Percentiles rank a stretch among this genome's conserved stretches.
Conservation (phyloP, 2,888 invertebrate genomes). For the Didymodactylos carnosus region DNA sequence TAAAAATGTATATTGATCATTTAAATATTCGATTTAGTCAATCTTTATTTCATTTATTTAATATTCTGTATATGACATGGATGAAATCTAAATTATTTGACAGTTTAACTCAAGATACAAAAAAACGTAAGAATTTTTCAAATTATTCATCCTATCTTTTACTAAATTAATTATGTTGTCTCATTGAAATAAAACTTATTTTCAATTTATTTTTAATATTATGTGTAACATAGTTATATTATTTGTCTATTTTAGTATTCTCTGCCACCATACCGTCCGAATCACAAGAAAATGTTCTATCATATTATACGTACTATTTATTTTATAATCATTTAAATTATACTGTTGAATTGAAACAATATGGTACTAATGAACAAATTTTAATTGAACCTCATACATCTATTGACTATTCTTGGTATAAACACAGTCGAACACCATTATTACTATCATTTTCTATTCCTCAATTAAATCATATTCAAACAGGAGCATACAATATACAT, state of each 20-base stretch:
- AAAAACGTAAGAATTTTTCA: too few species aligned
- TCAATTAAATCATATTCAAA: neutral
- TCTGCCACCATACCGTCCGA: too few species aligned
- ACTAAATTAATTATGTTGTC: too few species aligned
- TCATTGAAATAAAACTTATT: too few species aligned
- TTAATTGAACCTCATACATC: neutral
- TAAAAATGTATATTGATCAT: neutral
- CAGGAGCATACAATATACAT: neutral
- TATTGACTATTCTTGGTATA: neutral
- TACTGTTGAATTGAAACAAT: neutral
- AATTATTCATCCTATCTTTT: too few species aligned
- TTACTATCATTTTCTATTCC: neutral
- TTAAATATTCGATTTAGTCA: neutral
- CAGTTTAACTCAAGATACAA: neutral
- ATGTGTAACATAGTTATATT: too few species aligned
- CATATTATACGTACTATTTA: neutral
- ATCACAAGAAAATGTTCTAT: too few species aligned
- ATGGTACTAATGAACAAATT: neutral
- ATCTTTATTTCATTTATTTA: neutral
- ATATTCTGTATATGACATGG: neutral
- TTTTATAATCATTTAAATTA: neutral
- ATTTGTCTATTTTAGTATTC: too few species aligned
- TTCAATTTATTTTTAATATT: too few species aligned
- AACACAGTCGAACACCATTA: neutral
- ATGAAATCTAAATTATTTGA: neutral